A percentile compares a stretch with the other conserved stretches of the same genome.
These are phyloP conservation scores for Tenualosa thibaudeaui DNA, from an alignment of 2,797 vertebrate species.

Conservation along the genomic window DNA sequence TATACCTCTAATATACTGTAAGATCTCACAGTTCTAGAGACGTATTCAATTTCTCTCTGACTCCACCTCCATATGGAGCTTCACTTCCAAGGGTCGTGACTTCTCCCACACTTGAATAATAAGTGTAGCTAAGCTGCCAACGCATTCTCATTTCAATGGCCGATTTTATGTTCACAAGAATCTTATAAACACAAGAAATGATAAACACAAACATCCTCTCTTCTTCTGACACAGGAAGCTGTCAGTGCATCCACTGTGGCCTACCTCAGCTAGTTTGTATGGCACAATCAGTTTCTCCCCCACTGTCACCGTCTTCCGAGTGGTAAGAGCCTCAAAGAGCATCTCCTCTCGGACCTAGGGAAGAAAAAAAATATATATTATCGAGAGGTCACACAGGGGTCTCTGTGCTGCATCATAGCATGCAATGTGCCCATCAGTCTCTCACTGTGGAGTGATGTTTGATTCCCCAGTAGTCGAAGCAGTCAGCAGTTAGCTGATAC, in stretches of 20 bases:
- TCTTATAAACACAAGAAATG: neutral
- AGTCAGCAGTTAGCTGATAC: neutral
- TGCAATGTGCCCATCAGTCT: neutral
- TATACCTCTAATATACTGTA: neutral
- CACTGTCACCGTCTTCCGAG: conserved; percentile 93
- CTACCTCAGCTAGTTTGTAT: conserved; percentile 93
- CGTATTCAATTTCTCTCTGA: neutral
- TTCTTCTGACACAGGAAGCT: neutral
- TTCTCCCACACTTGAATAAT: neutral
- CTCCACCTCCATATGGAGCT: neutral
- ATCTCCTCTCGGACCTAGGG: conserved; percentile 95
- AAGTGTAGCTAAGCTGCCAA: neutral
- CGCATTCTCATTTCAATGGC: neutral
- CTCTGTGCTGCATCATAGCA: neutral
- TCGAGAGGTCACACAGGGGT: neutral
- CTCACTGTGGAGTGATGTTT: neutral
- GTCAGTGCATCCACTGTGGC: conserved; percentile 18
- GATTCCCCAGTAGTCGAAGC: neutral
- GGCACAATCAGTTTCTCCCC: conserved; percentile 96
- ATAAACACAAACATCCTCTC: conserved; percentile 16
- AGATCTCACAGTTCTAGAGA: neutral
- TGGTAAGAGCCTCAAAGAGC: conserved; percentile 94
- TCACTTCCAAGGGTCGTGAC: neutral
- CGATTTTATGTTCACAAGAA: neutral
- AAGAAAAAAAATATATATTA: neutral